Percentiles rank a stretch among this genome's conserved stretches.
Conservation (phyloP, 2,888 invertebrate genomes). For the Ormyrus labotus region DNA sequence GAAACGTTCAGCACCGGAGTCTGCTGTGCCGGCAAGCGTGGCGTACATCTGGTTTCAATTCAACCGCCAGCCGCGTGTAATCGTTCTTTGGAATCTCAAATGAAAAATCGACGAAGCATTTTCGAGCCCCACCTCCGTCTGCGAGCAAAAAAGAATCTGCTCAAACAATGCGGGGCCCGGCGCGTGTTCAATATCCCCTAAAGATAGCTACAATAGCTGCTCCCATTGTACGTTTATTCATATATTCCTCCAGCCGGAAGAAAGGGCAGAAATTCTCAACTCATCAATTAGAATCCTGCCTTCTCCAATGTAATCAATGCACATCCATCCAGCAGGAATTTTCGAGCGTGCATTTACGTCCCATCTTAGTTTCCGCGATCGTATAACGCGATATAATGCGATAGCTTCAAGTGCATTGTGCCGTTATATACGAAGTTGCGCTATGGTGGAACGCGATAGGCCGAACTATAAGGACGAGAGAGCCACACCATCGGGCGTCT, state of each 20-base stretch:
- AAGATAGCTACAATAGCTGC: slow-evolving; percentile 22
- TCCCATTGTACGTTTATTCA: neutral
- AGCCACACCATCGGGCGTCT: neutral
- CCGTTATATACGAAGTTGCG: slow-evolving; percentile 42
- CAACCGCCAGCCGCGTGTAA: slow-evolving; percentile 4
- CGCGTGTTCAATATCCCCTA: slow-evolving; percentile 27
- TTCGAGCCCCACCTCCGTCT: neutral
- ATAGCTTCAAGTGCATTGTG: slow-evolving; percentile 18
- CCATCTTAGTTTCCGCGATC: slow-evolving; percentile 41
- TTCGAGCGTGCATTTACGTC: no score
- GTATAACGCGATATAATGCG: slow-evolving; percentile 38
- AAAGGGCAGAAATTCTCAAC: no score
- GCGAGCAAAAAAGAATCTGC: slow-evolving; percentile 16
- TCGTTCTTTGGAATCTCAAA: slow-evolving; percentile 44
- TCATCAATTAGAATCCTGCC: no score
- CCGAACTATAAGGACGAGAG: slow-evolving; percentile 6
- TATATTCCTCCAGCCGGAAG: no score
- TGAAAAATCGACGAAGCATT: slow-evolving; percentile 44
- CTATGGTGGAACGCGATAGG: slow-evolving; percentile 27
- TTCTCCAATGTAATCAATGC: no score
- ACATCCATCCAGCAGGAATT: no score
- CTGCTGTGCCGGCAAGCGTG: neutral
- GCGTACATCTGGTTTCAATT: slow-evolving; percentile 43
- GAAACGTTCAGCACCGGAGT: neutral
- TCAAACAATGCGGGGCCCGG: slow-evolving; percentile 60